Evolutionary conservation across 2,888 invertebrate species (phyloP).

Genomic region (Pheosia tremula): DNA sequence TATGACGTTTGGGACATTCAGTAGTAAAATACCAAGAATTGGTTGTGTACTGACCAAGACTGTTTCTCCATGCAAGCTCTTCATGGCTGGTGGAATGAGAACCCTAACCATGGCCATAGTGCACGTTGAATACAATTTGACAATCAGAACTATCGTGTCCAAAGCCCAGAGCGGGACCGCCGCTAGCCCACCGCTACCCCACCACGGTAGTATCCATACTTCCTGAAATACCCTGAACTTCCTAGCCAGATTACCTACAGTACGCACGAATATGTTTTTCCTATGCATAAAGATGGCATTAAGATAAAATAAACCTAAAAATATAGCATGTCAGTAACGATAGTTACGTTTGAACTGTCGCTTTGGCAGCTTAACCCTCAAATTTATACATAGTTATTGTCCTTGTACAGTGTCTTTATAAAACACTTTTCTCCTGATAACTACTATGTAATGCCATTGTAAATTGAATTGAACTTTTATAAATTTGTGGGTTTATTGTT

Average conservation of each 20-base stretch:
- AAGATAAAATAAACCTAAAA: conserved; percentile 53
- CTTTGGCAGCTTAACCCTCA: background rate
- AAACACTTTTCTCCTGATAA: no score
- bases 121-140: conserved; percentile 70
- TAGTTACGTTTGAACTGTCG: conserved; percentile 25
- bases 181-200: conserved; percentile 67
- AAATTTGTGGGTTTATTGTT: background rate
- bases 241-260: conserved; percentile 62
- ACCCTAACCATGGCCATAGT: conserved; percentile 56
- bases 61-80: conserved; percentile 75
- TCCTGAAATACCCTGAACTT: conserved; percentile 73
- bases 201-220: conserved; percentile 76
- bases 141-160: conserved; percentile 65
- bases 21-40: background rate
- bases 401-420: no score
- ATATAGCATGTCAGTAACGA: conserved; percentile 25
- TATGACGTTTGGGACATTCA: background rate
- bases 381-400: no score
- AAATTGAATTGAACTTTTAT: background rate
- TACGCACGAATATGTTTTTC: conserved; percentile 65
- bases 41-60: conserved; percentile 57
- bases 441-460: no score
- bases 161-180: conserved; percentile 69
- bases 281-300: conserved; percentile 67
- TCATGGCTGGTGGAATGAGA: conserved; percentile 68